A percentile compares a stretch with the other conserved stretches of the same genome.
phyloP scores from a whole-genome alignment of 2,113 vertebrate species.

The Pteronura brasiliensis region DNA sequence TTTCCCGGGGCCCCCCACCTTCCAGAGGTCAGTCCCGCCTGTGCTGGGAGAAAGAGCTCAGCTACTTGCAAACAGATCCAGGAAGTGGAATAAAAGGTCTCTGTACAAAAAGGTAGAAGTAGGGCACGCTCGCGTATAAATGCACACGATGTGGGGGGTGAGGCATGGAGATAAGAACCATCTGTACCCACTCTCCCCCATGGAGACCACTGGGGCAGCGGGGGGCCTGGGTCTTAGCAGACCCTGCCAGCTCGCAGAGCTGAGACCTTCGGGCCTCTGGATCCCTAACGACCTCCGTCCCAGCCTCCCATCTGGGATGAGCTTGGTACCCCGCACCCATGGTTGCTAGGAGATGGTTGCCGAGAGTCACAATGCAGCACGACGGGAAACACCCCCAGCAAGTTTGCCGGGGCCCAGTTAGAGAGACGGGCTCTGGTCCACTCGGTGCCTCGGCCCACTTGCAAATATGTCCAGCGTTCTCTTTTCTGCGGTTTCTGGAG shows the following conservation, averaged over 20 bases:
- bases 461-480: background rate
- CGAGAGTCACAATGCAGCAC: conserved; percentile 81
- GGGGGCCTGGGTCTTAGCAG: background rate
- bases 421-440: conserved; percentile 51
- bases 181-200: rapidly evolving
- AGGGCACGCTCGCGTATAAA: rapidly evolving
- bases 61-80: background rate
- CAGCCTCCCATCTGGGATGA: conserved; percentile 59
- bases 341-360: conserved; percentile 92
- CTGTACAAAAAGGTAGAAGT: background rate
- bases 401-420: background rate
- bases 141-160: rapidly evolving
- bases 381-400: conserved; percentile 72
- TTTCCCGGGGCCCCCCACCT: background rate
- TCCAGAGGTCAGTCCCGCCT: rapidly evolving
- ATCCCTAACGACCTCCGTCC: background rate
- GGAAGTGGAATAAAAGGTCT: background rate
- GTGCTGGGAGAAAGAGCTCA: rapidly evolving
- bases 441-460: background rate
- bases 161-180: rapidly evolving
- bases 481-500: background rate
- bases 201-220: rapidly evolving
- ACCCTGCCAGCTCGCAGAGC: background rate
- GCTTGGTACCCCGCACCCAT: conserved; percentile 68
- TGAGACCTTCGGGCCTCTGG: background rate